A percentile compares a stretch with the other conserved stretches of the same genome.
phyloP scores from a whole-genome alignment of 2,888 invertebrate genomes.

The Dicyrtoma fusca region DNA sequence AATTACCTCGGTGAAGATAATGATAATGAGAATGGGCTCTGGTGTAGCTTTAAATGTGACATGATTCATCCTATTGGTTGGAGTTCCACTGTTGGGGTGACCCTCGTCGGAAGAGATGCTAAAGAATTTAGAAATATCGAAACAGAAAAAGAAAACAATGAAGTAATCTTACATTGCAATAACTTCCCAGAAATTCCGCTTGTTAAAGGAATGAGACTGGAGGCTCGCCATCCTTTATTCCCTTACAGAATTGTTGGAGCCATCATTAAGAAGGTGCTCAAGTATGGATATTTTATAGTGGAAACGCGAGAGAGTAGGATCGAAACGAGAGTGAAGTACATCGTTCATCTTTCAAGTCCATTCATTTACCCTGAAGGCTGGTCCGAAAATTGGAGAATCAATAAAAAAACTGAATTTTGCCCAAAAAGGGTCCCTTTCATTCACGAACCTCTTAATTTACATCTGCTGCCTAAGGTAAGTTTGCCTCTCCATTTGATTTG shows the following conservation, averaged over 20 bases:
- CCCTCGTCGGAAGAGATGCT: background rate
- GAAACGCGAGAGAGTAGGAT: slow-evolving; percentile 2
- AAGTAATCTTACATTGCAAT: background rate
- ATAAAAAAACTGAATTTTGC: no score
- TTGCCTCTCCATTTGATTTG: no score
- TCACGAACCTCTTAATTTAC: no score
- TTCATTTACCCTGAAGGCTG: slow-evolving; percentile 21
- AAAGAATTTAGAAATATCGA: background rate
- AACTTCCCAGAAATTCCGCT: background rate
- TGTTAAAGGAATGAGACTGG: slow-evolving; percentile 26
- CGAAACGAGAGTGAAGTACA: background rate
- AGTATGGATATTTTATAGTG: slow-evolving; percentile 19
- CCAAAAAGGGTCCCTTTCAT: no score
- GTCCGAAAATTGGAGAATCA: background rate
- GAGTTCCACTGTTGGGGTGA: slow-evolving; percentile 13
- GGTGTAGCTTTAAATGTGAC: background rate
- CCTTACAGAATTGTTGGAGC: slow-evolving; percentile 25
- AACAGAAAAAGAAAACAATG: no score
- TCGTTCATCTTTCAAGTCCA: slow-evolving; percentile 27
- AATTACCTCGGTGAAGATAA: background rate
- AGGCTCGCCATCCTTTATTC: slow-evolving; percentile 12
- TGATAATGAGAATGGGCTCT: background rate
- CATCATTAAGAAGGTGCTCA: slow-evolving; percentile 7
- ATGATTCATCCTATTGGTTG: slow-evolving; percentile 12
- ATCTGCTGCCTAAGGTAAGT: no score